Base-by-base conservation (phyloP, 2,888 invertebrate genomes). In the Tenthredo livida region DNA sequence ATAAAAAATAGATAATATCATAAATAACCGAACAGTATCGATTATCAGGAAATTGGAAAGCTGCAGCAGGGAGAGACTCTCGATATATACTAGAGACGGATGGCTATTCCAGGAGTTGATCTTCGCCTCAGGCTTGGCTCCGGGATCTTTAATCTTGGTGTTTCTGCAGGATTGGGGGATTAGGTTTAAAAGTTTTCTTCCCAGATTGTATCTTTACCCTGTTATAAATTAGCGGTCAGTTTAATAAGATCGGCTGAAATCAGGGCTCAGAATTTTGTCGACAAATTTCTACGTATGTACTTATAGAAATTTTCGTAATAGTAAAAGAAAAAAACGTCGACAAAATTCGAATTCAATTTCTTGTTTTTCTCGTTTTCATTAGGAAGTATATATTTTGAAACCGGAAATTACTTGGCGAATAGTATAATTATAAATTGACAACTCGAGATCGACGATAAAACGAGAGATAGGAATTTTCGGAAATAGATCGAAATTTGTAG, bases 41-140 rank as follows among this genome's bases (percentile, higher is more conserved):
- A 50, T 50, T 72, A 77, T 84, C 77, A 58, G 33, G 72, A 85
- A 82, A 54, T 65, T 67, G 67, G 50, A 58, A 43, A 17, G 40
- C 54, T 37, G 54, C 47, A 1, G 54, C 47, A 1, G n/a, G 37
- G 54, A 54, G 54, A 54, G 54, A 54, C n/a, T 61, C 4, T 3
- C 67, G 29, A 67, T 67, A 65, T 75, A n/a, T n/a, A n/a, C n/a
- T n/a, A 70, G 40, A 25, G 47, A 77, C 25, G 43, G 12, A 84
- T 47, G 73, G 43, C 25, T 47, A 21, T 17, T 29, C n/a, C 9
- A 43, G 47, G 25, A 73, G 73, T 73, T 29, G 73, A 67, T 67
- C 67, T 67, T 67, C 33, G 61, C 61, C 61, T 67, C 15, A 0
- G 67, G 67, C 33, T 29, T 25, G 4, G 2, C 65, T 17, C 17